Percentiles rank a stretch among this genome's conserved stretches.
Evolutionary conservation across 1,140 invertebrate genomes (phyloP).

Genomic region (Chrysomallon squamiferum): DNA sequence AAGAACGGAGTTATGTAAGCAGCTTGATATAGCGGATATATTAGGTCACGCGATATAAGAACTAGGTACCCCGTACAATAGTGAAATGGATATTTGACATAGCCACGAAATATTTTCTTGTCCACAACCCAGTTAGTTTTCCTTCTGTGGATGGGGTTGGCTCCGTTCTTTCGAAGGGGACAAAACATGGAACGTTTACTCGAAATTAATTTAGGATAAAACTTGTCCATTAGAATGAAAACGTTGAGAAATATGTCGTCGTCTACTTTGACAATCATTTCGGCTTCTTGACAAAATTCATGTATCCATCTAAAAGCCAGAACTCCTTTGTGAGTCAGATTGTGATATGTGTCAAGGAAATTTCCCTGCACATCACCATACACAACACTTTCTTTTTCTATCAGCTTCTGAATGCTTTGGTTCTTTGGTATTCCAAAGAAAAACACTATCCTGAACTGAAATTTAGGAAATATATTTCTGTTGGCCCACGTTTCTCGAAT

Average conservation of each 20-base stretch:
- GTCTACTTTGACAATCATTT: constrained; percentile 85
- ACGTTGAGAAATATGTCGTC: constrained; percentile 88
- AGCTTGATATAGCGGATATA: constrained; percentile 45
- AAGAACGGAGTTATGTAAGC: constrained; percentile 60
- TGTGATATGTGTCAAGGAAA: constrained; percentile 47
- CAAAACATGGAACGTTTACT: constrained; percentile 24
- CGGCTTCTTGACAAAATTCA: constrained; percentile 70
- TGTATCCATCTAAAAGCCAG: constrained; percentile 84
- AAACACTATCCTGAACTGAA: constrained; percentile 66
- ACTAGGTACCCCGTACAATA: constrained; percentile 42
- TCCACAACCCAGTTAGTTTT: constrained; percentile 35
- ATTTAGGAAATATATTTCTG: constrained; percentile 15
- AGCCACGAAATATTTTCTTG: constrained; percentile 23
- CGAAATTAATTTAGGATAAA: constrained; percentile 5
- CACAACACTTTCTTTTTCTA: too few species aligned
- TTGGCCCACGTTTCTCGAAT: constrained; percentile 57
- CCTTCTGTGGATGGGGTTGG: constrained; percentile 27
- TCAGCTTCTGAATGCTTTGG: constrained; percentile 12
- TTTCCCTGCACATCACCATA: constrained; percentile 50
- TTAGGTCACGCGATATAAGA: constrained; percentile 27
- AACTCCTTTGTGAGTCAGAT: constrained; percentile 68
- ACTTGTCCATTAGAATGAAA: constrained; percentile 54
- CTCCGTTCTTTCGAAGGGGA: constrained; percentile 16
- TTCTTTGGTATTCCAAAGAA: constrained; percentile 71
- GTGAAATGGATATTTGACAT: constrained; percentile 25